Conservation (phyloP, 37 sponge, comb jelly and placozoan genomes). For the Diacarnus erythraeanus region DNA sequence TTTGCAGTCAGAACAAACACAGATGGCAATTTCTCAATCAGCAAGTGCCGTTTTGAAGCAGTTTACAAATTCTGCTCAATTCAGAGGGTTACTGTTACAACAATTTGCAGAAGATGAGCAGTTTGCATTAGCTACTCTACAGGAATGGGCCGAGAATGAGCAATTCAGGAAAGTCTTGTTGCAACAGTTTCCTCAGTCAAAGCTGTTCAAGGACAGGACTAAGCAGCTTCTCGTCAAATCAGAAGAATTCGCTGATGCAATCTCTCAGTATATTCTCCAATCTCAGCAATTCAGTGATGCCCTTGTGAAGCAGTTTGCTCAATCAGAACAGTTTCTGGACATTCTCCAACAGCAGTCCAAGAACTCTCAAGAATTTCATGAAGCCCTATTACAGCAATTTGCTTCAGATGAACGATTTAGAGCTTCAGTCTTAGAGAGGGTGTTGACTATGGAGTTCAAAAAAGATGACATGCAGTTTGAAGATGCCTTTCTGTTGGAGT, state of each 20-base stretch:
- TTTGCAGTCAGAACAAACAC: not conserved
- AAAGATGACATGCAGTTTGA: not conserved
- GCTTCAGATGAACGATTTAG: not conserved
- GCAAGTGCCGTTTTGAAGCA: not conserved
- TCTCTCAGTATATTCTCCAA: not conserved
- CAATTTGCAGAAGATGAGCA: not conserved
- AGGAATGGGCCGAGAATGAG: not conserved
- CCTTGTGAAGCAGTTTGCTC: not conserved
- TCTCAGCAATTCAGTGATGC: not conserved
- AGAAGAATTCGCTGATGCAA: not conserved
- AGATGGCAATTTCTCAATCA: not conserved
- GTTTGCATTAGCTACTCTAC: not conserved
- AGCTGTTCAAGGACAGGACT: not conserved
- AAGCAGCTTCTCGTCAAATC: not conserved
- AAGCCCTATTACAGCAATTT: not conserved
- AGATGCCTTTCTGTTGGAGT: not conserved
- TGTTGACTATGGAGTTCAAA: not conserved
- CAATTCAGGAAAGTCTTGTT: not conserved
- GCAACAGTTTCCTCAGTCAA: not conserved
- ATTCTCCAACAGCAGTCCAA: not conserved
- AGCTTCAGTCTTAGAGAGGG: not conserved
- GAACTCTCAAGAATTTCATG: not conserved
- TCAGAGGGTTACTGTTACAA: not conserved
- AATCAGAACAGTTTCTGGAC: not conserved
- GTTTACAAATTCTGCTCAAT: not conserved